Evolutionary conservation across 1,140 invertebrate species (phyloP).

Genomic region (Daktulosphaira vitifoliae): DNA sequence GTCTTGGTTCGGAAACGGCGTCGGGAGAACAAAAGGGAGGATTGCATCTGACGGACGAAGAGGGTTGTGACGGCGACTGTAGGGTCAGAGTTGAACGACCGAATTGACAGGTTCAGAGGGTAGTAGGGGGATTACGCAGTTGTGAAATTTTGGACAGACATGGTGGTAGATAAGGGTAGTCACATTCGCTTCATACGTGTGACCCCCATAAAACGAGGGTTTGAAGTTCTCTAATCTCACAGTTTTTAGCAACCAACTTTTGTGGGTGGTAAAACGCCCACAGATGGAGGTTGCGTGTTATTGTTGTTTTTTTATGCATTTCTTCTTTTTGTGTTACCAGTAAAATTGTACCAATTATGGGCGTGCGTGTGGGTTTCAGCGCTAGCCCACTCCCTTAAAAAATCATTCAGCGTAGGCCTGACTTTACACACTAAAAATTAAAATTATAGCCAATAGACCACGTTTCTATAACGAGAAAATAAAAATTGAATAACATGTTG

Average conservation of each 20-base stretch:
- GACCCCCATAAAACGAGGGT: too few species aligned
- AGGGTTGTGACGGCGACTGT: neutral
- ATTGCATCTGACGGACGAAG: neutral
- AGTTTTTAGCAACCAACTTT: neutral
- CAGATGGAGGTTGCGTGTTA: neutral
- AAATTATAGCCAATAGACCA: too few species aligned
- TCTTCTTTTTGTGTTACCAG: neutral
- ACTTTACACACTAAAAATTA: neutral
- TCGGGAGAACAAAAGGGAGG: too few species aligned
- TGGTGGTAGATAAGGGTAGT: too few species aligned
- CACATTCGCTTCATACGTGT: too few species aligned
- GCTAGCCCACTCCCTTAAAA: neutral
- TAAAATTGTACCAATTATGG: slow-evolving; percentile 13
- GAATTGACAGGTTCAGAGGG: too few species aligned
- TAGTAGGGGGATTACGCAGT: too few species aligned
- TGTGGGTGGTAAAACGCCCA: neutral
- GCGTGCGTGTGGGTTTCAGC: slow-evolving; percentile 3
- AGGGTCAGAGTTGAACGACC: slow-evolving; percentile 23
- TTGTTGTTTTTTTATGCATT: neutral
- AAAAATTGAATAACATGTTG: too few species aligned
- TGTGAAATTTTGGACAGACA: too few species aligned
- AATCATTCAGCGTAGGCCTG: neutral
- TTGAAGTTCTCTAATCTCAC: too few species aligned
- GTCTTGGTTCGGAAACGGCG: neutral
- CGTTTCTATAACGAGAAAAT: too few species aligned